phyloP scores from a whole-genome alignment of 2,888 invertebrate species.

The Aphidoletes aphidimyza region DNA sequence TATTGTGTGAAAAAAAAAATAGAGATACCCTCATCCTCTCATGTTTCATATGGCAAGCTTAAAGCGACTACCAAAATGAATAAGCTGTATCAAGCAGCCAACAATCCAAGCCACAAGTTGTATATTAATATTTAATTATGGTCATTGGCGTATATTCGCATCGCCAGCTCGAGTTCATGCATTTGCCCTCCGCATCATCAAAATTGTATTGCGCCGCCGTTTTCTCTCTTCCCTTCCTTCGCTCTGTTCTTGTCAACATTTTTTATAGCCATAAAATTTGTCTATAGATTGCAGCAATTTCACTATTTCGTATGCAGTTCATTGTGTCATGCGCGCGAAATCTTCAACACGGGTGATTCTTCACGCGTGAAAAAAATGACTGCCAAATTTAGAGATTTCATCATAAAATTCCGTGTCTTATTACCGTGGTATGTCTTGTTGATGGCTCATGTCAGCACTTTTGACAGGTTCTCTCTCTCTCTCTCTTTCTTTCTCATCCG shows the following conservation, averaged over 20 bases:
- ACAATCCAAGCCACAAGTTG: background rate
- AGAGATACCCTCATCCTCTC: too few relatives aligned
- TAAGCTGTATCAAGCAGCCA: background rate
- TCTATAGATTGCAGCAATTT: background rate
- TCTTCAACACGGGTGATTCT: background rate
- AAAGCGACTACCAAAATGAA: background rate
- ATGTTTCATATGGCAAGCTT: too few relatives aligned
- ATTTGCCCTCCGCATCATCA: too few relatives aligned
- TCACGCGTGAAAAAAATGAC: background rate
- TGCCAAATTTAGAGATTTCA: background rate
- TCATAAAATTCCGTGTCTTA: background rate
- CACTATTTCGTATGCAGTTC: background rate
- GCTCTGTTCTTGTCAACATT: background rate
- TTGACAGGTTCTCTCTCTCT: background rate
- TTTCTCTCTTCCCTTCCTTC: background rate
- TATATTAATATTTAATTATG: background rate
- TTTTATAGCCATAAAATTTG: background rate
- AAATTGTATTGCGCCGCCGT: too few relatives aligned
- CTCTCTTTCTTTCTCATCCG: too few relatives aligned
- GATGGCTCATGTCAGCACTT: constrained; percentile 12
- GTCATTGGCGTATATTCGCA: background rate
- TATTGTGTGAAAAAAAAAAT: too few relatives aligned
- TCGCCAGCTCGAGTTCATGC: too few relatives aligned
- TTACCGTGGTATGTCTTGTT: background rate
- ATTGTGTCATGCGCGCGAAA: background rate